A percentile compares a stretch with the other conserved stretches of the same genome.
Evolutionary conservation across 2,113 vertebrate species (phyloP).

Genomic region (Erpornis zantholeuca): DNA sequence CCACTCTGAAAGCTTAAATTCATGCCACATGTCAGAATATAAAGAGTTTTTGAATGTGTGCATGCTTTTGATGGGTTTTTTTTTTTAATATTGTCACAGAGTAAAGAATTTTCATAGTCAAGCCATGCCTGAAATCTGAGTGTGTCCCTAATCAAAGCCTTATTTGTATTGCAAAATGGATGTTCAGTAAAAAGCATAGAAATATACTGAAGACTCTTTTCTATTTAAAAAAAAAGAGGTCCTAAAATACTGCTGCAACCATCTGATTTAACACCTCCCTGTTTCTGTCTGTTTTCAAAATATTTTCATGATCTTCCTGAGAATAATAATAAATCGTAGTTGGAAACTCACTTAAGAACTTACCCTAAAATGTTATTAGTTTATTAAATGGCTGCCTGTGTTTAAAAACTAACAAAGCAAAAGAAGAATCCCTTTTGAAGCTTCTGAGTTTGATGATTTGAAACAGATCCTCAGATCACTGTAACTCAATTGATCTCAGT

Average conservation of each 20-base stretch:
- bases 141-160: neutral
- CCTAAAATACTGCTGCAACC: neutral
- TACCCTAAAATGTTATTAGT: neutral
- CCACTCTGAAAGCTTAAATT: neutral
- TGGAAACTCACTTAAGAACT: neutral
- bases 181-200: neutral
- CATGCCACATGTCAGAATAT: neutral
- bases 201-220: neutral
- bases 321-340: neutral
- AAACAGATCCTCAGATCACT: neutral
- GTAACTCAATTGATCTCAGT: neutral
- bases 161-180: neutral
- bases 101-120: neutral
- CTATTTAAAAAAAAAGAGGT: neutral
- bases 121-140: neutral
- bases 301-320: neutral
- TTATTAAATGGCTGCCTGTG: neutral
- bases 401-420: neutral
- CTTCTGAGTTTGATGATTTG: neutral
- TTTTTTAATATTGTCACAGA: neutral
- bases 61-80: neutral
- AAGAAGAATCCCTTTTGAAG: neutral
- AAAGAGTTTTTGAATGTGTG: neutral
- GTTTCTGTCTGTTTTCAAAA: neutral
- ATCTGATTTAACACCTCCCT: neutral